Percentiles rank a stretch among this genome's conserved stretches.
Evolutionary conservation across 1,140 invertebrate species (phyloP).

Genomic region (Drosophila ironensis): DNA sequence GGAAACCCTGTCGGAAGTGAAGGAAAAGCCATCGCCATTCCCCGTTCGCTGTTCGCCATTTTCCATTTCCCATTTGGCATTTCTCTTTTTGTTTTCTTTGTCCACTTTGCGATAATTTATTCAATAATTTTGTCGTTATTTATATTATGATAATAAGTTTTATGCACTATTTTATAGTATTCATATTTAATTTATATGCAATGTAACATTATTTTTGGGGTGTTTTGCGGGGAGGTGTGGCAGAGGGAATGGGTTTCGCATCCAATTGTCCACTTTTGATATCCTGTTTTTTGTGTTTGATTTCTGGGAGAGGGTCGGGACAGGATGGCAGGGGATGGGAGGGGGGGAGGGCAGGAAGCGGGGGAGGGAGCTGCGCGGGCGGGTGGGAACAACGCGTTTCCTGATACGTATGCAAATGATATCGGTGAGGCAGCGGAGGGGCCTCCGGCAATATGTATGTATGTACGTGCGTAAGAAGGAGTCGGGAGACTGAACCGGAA

Average conservation of each 20-base stretch:
- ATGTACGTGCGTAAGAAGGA: slow-evolving; percentile 17
- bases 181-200: slow-evolving; percentile 75
- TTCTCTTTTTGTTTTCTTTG: slow-evolving; percentile 16
- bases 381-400: slow-evolving; percentile 56
- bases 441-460: slow-evolving; percentile 43
- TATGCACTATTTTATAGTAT: slow-evolving; percentile 80
- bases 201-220: slow-evolving; percentile 66
- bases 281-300: slow-evolving; percentile 21
- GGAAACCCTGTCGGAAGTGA: slow-evolving; percentile 28
- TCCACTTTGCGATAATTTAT: slow-evolving; percentile 71
- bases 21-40: no score
- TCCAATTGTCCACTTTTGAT: slow-evolving; percentile 38
- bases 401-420: slow-evolving; percentile 78
- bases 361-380: background rate
- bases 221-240: background rate
- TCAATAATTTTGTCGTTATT: slow-evolving; percentile 75
- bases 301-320: background rate
- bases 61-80: slow-evolving; percentile 18
- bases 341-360: slow-evolving; percentile 1
- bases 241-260: slow-evolving; percentile 6
- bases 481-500: slow-evolving; percentile 30
- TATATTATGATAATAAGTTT: slow-evolving; percentile 70
- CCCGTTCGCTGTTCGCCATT: no score
- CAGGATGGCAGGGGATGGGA: background rate
- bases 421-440: slow-evolving; percentile 38